These are phyloP conservation scores for Meleagris gallopavo DNA, from an alignment of 2,113 vertebrate genomes.

Conservation along the genomic window DNA sequence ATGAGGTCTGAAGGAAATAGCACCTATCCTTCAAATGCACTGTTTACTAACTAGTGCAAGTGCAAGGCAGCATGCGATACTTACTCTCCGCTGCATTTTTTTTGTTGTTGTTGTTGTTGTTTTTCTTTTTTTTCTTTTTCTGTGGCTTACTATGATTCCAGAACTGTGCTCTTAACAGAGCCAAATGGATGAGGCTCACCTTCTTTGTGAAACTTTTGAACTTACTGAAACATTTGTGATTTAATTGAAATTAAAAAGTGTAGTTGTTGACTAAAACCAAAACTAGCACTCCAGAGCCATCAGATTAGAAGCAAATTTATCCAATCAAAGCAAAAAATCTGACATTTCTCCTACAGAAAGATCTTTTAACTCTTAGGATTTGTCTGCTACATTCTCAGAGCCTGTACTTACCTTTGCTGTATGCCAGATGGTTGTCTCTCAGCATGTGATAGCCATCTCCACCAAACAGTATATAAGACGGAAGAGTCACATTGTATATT, in stretches of 20 bases:
- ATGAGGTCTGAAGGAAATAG: neutral
- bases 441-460: conserved; percentile 90
- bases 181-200: neutral
- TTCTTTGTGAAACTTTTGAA: neutral
- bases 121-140: neutral
- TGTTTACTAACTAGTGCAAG: neutral
- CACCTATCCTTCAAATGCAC: neutral
- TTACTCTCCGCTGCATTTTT: accelerated
- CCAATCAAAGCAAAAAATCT: neutral
- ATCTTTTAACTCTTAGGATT: neutral
- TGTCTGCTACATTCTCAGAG: neutral
- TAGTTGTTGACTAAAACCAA: neutral
- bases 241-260: neutral
- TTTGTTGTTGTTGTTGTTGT: no score
- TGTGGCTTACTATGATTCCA: neutral
- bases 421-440: conserved; percentile 79
- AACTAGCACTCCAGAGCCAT: neutral
- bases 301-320: neutral
- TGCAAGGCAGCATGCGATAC: accelerated
- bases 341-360: neutral
- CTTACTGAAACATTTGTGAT: neutral
- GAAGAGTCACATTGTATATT: conserved; percentile 84
- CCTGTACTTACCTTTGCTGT: conserved; percentile 85
- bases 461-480: conserved; percentile 83
- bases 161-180: neutral